These are phyloP conservation scores for Apostichopus leukothele DNA, from an alignment of 53 echinoderm and acorn worm species.

Conservation along the genomic window DNA sequence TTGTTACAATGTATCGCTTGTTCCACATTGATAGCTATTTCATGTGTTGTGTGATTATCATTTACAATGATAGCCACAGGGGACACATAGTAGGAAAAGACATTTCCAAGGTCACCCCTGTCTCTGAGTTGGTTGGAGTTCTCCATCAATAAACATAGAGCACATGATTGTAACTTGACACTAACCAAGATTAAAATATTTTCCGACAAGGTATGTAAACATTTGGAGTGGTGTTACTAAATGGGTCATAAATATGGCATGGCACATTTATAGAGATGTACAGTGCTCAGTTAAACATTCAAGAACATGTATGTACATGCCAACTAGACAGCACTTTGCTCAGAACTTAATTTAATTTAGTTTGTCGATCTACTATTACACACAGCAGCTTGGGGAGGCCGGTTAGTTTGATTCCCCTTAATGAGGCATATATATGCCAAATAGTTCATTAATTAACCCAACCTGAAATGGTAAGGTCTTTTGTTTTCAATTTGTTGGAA, in stretches of 20 bases:
- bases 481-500: too few relatives aligned
- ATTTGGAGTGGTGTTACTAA: neutral
- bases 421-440: too few relatives aligned
- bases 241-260: neutral
- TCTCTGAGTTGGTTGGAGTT: neutral
- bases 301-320: too few relatives aligned
- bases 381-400: too few relatives aligned
- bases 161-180: neutral
- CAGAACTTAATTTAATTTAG: too few relatives aligned
- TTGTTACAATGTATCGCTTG: neutral
- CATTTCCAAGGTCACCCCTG: neutral
- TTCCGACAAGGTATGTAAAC: neutral
- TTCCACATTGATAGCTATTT: neutral
- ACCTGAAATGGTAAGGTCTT: too few relatives aligned
- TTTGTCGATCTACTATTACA: too few relatives aligned
- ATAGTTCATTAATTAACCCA: too few relatives aligned
- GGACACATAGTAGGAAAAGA: neutral
- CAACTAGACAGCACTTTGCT: too few relatives aligned
- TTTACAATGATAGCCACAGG: neutral
- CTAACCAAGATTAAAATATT: slow-evolving; percentile 26
- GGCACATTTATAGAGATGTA: too few relatives aligned
- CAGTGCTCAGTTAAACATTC: too few relatives aligned
- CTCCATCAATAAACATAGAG: neutral
- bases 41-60: neutral
- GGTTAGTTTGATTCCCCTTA: too few relatives aligned